Percentiles rank a stretch among this genome's conserved stretches.
Evolutionary conservation across 2,888 invertebrate species (phyloP).

Genomic region (Cerceris ruficornis): DNA sequence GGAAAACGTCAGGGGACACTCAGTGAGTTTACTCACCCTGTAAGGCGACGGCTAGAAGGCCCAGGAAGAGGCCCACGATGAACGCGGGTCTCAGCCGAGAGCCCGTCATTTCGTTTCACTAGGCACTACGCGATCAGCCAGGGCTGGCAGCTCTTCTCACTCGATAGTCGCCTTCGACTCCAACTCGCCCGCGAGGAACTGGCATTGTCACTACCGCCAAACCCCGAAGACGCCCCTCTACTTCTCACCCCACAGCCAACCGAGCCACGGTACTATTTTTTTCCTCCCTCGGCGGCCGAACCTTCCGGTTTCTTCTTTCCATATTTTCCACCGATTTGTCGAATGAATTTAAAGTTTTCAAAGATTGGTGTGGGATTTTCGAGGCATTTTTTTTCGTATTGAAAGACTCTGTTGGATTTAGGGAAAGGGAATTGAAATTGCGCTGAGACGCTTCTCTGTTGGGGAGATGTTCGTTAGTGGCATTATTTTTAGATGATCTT

Average conservation of each 20-base stretch:
- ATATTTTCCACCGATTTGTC: conserved; percentile 2
- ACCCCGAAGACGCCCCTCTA: conserved; percentile 70
- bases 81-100: conserved; percentile 84
- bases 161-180: conserved; percentile 77
- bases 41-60: conserved; percentile 83
- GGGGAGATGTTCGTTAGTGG: no score
- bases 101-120: conserved; percentile 85
- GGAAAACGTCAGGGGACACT: not conserved
- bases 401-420: no score
- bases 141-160: conserved; percentile 76
- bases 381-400: no score
- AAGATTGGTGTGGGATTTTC: not conserved
- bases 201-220: conserved; percentile 74
- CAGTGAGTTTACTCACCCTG: conserved; percentile 82
- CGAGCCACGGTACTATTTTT: conserved; percentile 33
- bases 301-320: conserved; percentile 3
- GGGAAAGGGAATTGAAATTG: no score
- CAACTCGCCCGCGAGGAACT: conserved; percentile 77
- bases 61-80: conserved; percentile 83
- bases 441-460: no score
- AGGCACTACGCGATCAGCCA: conserved; percentile 78
- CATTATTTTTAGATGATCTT: not conserved
- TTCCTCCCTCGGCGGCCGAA: conserved; percentile 8
- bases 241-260: conserved; percentile 48
- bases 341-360: not conserved